Evolutionary conservation across 1,140 invertebrate species (phyloP), one percentile per base, ranked within the genome.

Genomic region (Homarus americanus): DNA sequence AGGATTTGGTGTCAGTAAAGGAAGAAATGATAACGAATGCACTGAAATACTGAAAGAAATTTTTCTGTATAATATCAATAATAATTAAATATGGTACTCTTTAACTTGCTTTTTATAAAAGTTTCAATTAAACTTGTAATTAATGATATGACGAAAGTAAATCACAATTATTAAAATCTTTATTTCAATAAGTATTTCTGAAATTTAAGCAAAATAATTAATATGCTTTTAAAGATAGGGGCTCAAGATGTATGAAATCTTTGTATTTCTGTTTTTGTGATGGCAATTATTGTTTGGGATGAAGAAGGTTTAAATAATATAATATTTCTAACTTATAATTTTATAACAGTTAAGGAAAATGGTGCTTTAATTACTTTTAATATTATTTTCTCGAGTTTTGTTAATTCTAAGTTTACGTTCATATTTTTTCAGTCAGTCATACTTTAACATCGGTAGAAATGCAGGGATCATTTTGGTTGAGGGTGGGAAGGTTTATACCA

Each of bases 51-150:
- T 36, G 5, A 40, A 5, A 38, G 34, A 76, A 76, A 10, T 75
- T 75, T n/a, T n/a, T n/a, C n/a, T 36, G 24, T 36, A 76, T 28
- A 75, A 3, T 34, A 34, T 40, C 40, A 75, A 3, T 34, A 34
- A 20, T 34, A 76, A 38, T 36, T 76, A 24, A 73, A 73, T 28
- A 73, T 28, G 28, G 20, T 44, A 40, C 36, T 44, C 28, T 79
- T 9, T 49, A 32, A 41, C 49, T 24, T 82, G 15, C 44, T 63
- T n/a, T 85, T 36, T 72, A 44, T 66, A 36, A 84, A 9, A 85
- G n/a, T 40, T 0, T n/a, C 5, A n/a, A n/a, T n/a, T n/a, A n/a
- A n/a, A n/a, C n/a, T n/a, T n/a, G n/a, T n/a, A n/a, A n/a, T n/a
- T n/a, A n/a, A n/a, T n/a, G n/a, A n/a, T n/a, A n/a, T n/a, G n/a